Evolutionary conservation across 1,140 invertebrate species (phyloP).

Genomic region (Dreissena polymorpha): DNA sequence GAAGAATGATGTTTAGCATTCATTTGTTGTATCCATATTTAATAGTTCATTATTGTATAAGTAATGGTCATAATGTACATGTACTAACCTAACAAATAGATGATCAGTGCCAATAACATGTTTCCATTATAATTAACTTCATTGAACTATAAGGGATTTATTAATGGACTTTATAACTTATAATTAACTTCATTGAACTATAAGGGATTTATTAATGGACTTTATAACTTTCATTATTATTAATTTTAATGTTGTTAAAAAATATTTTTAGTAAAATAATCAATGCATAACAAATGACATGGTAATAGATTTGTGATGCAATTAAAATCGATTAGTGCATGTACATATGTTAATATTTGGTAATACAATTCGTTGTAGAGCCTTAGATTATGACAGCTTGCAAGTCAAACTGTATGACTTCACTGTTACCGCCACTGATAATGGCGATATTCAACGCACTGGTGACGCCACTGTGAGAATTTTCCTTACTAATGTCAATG

Average conservation of each 20-base stretch:
- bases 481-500: slow-evolving; percentile 70
- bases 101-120: neutral
- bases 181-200: too few relatives aligned
- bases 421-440: slow-evolving; percentile 67
- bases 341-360: neutral
- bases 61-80: neutral
- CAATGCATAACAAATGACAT: neutral
- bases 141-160: too few relatives aligned
- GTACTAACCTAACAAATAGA: neutral
- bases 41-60: neutral
- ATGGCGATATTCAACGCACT: slow-evolving; percentile 79
- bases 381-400: slow-evolving; percentile 65
- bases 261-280: neutral
- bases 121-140: neutral
- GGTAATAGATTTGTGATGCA: neutral
- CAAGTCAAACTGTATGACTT: slow-evolving; percentile 65
- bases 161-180: too few relatives aligned
- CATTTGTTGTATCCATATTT: neutral
- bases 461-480: slow-evolving; percentile 87
- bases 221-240: neutral
- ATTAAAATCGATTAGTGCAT: neutral
- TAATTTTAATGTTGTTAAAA: neutral
- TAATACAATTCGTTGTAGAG: slow-evolving; percentile 31
- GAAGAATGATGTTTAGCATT: neutral
- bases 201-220: neutral